Base-by-base conservation (phyloP, 2,888 invertebrate species). In the Nephrotoma appendiculata region DNA sequence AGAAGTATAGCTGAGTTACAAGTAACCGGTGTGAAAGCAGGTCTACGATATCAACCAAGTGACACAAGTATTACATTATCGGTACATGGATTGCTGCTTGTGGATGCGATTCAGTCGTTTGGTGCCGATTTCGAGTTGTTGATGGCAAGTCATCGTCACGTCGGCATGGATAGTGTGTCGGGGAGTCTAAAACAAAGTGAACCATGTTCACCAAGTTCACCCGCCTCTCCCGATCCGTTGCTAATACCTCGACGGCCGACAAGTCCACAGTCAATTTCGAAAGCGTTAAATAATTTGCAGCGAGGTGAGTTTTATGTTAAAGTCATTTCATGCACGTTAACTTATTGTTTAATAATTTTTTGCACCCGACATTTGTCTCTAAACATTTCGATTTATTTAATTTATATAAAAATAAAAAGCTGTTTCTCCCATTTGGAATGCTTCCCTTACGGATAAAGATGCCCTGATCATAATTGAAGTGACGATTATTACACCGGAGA, bases 81-180 rank as follows among this genome's bases (percentile, higher is more conserved):
- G 11, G 98, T 99, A 86, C 98, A 98, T 92, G 97, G 98, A 89
- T 93, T 99, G 89, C 93, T 99, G 87, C 92, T 99, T 87, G 98
- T 98, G 3, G 99, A 99, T 92, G 98, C 98, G 86, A 93, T 98
- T 90, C 98, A 99, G 92, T 97, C 97, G 15, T 98, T 97, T 91
- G 98, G 99, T 0, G 96, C 96, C 0, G 98, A 99, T 93, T 99
- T 98, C 92, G 98, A 98, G 91, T 93, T 99, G 86, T 93, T 99
- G 7, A 95, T 98, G 15, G 98, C 98, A 43, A 98, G 98, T 90
- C 98, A 99, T 91, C 96, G 96, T 90, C 97, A 98, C 91, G 96
- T 98, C 41, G 96, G 97, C 5, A 97, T 98, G 96, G 98, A 98
- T 92, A 97, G 97, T 87, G 94, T 96, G 88, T 98, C 98, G 88